Evolutionary conservation across 2,888 invertebrate genomes (phyloP).

Genomic region (Tetragonula carbonaria): DNA sequence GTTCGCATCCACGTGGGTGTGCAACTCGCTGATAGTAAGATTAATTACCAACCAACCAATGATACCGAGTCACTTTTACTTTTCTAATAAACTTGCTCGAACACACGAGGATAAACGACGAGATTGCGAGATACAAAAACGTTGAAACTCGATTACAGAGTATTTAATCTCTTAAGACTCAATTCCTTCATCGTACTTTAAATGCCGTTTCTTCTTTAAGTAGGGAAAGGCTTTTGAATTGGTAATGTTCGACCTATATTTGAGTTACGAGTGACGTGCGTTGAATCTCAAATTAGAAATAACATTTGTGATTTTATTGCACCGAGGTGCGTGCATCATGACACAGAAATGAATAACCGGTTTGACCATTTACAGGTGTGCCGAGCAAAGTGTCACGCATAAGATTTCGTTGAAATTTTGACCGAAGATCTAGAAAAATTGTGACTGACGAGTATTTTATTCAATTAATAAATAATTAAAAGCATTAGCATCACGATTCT

Average conservation of each 20-base stretch:
- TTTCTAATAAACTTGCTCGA: constrained; percentile 1
- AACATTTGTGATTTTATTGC: constrained; percentile 39
- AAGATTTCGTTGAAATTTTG: not conserved
- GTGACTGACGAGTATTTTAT: not conserved
- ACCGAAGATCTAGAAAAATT: not conserved
- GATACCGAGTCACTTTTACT: constrained; percentile 31
- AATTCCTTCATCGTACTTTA: not conserved
- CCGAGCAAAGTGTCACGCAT: constrained; percentile 19
- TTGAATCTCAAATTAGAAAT: constrained; percentile 52
- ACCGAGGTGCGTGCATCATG: constrained; percentile 38
- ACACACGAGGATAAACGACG: not conserved
- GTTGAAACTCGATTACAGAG: not conserved
- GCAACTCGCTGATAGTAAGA: not conserved
- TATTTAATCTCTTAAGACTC: not conserved
- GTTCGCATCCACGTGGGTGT: constrained; percentile 28
- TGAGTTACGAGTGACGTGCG: constrained; percentile 20
- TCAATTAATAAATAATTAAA: not conserved
- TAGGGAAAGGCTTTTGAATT: not conserved
- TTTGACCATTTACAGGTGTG: constrained; percentile 16
- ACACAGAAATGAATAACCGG: constrained; percentile 58
- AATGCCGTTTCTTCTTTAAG: not conserved
- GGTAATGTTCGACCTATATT: constrained; percentile 30
- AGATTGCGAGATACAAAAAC: not conserved
- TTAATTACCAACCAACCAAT: constrained; percentile 28
- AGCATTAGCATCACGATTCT: too few species aligned